phyloP scores from a whole-genome alignment of 2,888 invertebrate species.

The Chrysodeixis includens region DNA sequence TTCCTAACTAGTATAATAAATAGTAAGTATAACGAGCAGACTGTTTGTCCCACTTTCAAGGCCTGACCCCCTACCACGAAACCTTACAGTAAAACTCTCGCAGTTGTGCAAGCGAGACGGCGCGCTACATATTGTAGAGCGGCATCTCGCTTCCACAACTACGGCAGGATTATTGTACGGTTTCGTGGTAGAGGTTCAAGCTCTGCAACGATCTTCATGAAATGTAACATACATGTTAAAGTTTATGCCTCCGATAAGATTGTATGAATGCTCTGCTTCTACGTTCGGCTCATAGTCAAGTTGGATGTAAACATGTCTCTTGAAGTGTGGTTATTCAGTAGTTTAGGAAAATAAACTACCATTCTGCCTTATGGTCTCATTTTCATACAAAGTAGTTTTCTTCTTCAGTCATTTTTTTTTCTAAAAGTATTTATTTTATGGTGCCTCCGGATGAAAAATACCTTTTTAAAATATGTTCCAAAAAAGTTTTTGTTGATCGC shows the following conservation, averaged over 20 bases:
- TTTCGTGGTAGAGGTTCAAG: background rate
- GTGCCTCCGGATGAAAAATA: too few species aligned
- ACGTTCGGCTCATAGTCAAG: background rate
- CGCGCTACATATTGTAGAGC: too few species aligned
- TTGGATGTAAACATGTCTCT: slow-evolving; percentile 4
- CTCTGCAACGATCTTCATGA: slow-evolving; percentile 2
- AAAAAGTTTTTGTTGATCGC: too few species aligned
- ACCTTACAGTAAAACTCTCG: too few species aligned
- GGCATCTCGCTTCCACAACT: too few species aligned
- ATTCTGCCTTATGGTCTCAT: background rate
- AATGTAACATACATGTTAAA: slow-evolving; percentile 4
- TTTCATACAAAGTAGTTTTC: too few species aligned
- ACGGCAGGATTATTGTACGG: too few species aligned
- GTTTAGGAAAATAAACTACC: background rate
- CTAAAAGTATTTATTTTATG: too few species aligned
- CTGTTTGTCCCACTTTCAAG: slow-evolving; percentile 4
- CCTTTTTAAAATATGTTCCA: too few species aligned
- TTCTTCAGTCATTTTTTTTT: too few species aligned
- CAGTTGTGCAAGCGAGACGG: too few species aligned
- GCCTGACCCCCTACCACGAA: background rate
- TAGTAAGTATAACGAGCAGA: slow-evolving; percentile 4
- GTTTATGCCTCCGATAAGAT: slow-evolving; percentile 1
- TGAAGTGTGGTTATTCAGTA: background rate
- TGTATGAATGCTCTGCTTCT: background rate
- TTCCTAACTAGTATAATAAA: background rate